Conservation (phyloP, 2,888 invertebrate species). For the Caenorhabditis sp. region DNA sequence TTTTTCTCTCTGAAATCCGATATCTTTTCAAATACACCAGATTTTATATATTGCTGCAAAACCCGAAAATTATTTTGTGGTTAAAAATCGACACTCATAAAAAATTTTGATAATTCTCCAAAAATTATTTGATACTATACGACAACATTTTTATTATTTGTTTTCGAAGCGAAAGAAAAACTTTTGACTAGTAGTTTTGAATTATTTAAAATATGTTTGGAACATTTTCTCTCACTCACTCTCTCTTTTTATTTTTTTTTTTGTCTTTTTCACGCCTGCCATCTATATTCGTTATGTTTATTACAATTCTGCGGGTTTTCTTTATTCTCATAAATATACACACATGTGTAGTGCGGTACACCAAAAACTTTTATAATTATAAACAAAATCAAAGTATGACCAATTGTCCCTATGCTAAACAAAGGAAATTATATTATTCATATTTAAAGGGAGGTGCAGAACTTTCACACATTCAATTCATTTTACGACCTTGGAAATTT, state of each 20-base stretch:
- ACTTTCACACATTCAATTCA: neutral
- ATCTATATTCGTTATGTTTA: too few species aligned
- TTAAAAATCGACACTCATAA: too few species aligned
- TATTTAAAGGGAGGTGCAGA: neutral
- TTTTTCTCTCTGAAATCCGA: neutral
- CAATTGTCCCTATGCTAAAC: too few species aligned
- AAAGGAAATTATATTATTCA: neutral
- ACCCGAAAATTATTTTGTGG: too few species aligned
- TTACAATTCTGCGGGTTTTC: neutral
- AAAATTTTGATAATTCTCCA: neutral
- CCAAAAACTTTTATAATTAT: neutral
- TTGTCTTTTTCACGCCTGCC: neutral
- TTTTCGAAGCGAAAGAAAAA: neutral
- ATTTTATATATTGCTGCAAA: neutral
- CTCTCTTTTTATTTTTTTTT: neutral
- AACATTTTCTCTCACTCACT: neutral
- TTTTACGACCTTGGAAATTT: neutral
- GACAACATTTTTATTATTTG: neutral
- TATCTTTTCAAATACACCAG: neutral
- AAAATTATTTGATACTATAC: neutral
- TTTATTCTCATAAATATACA: too few species aligned
- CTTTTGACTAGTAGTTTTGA: neutral
- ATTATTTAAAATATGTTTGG: neutral
- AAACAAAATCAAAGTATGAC: neutral
- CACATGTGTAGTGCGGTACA: too few species aligned